Base-by-base conservation (phyloP, 2,113 vertebrate genomes). In the Spea multiplicata region DNA sequence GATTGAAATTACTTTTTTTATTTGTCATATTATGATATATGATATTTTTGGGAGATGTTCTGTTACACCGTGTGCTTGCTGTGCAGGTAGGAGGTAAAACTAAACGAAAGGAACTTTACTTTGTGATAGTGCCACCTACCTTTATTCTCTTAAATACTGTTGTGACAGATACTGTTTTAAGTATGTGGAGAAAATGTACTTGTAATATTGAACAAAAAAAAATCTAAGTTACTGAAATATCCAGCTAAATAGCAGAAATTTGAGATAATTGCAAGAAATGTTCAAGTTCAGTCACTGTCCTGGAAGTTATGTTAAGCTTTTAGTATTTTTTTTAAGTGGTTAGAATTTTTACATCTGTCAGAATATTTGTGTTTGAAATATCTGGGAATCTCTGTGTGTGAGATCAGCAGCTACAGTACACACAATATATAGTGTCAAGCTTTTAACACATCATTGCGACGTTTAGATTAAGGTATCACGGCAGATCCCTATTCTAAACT, bases 81-180 rank as follows among this genome's bases (percentile, higher is more conserved):
- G 50, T 10, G 9, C 50, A 52, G 66, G 75, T 85, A 80, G 68
- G 82, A 84, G 69, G 74, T 81, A 66, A 87, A 86, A 84, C 82
- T 84, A 82, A 82, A 86, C 61, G 84, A 71, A 85, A 48, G 14
- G 82, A 88, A 10, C 14, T 80, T 85, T 30, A 67, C 83, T 70
- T 48, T 62, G n/a, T 77, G 8, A 17, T 47, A 72, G 62, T 52
- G 46, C 71, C 13, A 13, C 13, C 30, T 53, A 50, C 69, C 49
- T 47, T 73, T 79, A 72, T 79, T 45, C 30, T 30, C 47, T 2
- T 50, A 71, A 70, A 57, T 71, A 66, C 49, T 79, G 70, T 82
- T 66, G 3, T 89, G 84, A 86, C 82, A 82, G 76, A 0, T 64
- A 46, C 70, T 86, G 6, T 86, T 82, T 85, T 84, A 86, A 80